phyloP scores from a whole-genome alignment of 2,113 vertebrate genomes.

The Empidonax traillii region DNA sequence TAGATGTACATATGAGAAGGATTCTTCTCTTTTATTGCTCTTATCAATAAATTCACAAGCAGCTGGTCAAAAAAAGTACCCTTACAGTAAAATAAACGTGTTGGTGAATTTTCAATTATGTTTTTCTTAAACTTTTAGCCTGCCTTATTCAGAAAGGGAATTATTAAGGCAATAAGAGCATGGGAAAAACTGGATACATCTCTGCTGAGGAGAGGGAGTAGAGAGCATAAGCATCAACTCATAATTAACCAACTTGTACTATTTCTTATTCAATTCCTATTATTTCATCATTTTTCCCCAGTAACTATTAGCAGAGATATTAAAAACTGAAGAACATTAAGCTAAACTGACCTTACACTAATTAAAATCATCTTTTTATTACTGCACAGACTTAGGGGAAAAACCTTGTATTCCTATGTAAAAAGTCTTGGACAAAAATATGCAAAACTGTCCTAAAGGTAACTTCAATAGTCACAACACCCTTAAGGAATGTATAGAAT shows the following conservation, averaged over 20 bases:
- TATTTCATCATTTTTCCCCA: background rate
- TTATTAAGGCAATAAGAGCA: background rate
- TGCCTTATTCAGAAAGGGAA: background rate
- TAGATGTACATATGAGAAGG: background rate
- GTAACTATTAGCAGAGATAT: background rate
- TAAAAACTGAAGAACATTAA: background rate
- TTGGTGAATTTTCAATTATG: background rate
- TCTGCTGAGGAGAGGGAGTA: background rate
- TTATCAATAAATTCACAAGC: background rate
- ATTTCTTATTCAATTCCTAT: background rate
- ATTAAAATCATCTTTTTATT: slow-evolving; percentile 3
- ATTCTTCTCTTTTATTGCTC: background rate
- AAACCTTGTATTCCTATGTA: background rate
- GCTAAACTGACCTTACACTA: background rate
- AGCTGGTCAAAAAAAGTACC: background rate
- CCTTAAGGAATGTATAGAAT: background rate
- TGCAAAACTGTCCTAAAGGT: background rate
- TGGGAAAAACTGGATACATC: background rate
- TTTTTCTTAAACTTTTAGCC: background rate
- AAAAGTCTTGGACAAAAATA: background rate
- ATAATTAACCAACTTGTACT: background rate
- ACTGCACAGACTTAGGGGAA: background rate
- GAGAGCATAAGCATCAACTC: background rate
- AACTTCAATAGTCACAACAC: background rate
- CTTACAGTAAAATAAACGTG: rapidly evolving